Evolutionary conservation across 1,140 invertebrate genomes (phyloP).

Genomic region (Wiebesia pumilae): DNA sequence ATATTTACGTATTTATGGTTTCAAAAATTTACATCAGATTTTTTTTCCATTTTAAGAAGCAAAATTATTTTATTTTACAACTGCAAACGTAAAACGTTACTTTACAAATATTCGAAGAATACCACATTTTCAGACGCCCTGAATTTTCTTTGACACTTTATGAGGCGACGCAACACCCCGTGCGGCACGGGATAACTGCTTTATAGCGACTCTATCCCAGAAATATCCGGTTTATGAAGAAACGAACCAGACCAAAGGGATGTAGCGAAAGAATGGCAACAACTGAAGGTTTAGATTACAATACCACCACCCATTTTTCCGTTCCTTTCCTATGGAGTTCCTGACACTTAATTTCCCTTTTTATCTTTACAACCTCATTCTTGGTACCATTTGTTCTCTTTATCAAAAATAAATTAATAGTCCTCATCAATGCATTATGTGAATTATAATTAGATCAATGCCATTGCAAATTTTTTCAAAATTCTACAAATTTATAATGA

Average conservation of each 20-base stretch:
- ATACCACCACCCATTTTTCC: background rate
- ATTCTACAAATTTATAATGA: too few species aligned
- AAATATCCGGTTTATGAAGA: slow-evolving; percentile 60
- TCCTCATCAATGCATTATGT: too few species aligned
- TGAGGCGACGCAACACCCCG: slow-evolving; percentile 52
- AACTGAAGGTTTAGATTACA: slow-evolving; percentile 38
- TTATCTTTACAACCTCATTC: background rate
- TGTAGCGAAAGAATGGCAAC: background rate
- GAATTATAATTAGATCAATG: too few species aligned
- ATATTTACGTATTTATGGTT: too few species aligned
- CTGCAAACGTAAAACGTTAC: background rate
- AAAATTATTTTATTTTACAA: background rate
- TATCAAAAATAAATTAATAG: too few species aligned
- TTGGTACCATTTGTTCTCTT: too few species aligned
- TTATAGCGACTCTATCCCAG: slow-evolving; percentile 56
- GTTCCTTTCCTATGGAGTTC: background rate
- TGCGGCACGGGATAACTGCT: slow-evolving; percentile 50
- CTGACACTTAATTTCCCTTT: background rate
- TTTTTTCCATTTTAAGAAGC: background rate
- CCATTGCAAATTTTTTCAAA: too few species aligned
- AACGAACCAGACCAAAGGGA: slow-evolving; percentile 41
- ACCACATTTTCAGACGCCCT: background rate
- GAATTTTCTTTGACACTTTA: slow-evolving; percentile 57
- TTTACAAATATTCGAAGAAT: slow-evolving; percentile 43
- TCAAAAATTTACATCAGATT: background rate